Percentiles rank a stretch among this genome's conserved stretches.
Conservation (phyloP, 1,140 invertebrate genomes). For the Caenorhabditis latens region DNA sequence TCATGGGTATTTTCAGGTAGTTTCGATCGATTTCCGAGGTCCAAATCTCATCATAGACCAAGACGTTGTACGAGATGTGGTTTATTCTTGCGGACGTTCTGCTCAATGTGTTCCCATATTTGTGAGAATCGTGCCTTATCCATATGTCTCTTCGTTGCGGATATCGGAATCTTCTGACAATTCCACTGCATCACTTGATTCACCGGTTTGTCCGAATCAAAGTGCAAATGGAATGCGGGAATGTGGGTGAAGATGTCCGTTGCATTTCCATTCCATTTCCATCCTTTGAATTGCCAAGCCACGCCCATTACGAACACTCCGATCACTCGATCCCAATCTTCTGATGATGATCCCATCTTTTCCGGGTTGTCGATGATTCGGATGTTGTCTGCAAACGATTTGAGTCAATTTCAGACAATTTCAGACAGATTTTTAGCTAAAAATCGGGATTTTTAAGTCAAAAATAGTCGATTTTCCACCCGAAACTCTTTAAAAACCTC, state of each 20-base stretch:
- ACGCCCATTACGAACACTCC: conserved; percentile 97
- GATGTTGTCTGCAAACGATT: conserved; percentile 80
- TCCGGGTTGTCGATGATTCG: conserved; percentile 93
- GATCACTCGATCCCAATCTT: conserved; percentile 98
- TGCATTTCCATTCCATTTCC: conserved; percentile 97
- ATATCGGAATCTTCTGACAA: conserved; percentile 91
- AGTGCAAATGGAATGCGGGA: conserved; percentile 96
- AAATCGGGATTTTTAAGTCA: background rate
- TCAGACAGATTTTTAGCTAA: too few relatives aligned
- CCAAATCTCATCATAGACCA: background rate
- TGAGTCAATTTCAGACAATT: too few relatives aligned
- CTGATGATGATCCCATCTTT: conserved; percentile 87
- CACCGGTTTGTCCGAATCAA: conserved; percentile 80
- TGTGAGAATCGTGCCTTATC: conserved; percentile 92
- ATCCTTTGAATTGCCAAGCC: conserved; percentile 99
- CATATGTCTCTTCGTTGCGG: conserved; percentile 91
- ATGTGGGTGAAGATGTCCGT: conserved; percentile 97
- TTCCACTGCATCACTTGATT: conserved; percentile 93
- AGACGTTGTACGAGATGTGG: conserved; percentile 82
- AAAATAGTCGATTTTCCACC: background rate
- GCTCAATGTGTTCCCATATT: conserved; percentile 96
- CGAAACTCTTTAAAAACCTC: too few relatives aligned
- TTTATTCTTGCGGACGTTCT: conserved; percentile 92
- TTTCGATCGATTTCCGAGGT: too few relatives aligned
- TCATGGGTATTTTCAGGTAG: too few relatives aligned